These are phyloP conservation scores for Orchestes rusci DNA, from an alignment of 2,888 invertebrate genomes.

Conservation along the genomic window DNA sequence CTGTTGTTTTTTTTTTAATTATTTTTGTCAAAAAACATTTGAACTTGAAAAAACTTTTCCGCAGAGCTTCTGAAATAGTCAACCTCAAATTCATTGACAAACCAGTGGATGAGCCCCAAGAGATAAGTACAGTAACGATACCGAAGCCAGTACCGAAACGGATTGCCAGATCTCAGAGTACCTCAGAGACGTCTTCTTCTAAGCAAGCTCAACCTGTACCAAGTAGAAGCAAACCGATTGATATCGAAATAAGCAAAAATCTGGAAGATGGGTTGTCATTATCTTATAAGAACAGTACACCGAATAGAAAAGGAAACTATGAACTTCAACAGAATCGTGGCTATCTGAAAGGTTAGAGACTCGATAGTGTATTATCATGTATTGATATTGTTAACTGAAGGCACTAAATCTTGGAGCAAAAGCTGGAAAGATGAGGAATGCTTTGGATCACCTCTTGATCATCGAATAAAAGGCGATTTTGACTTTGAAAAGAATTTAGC, in stretches of 20 bases:
- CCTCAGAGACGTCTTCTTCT: constrained; percentile 36
- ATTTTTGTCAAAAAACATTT: too few species aligned
- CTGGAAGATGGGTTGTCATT: constrained; percentile 18
- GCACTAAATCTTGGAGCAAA: constrained; percentile 40
- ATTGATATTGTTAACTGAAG: constrained; percentile 34
- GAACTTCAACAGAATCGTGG: too few species aligned
- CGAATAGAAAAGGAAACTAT: constrained; percentile 11
- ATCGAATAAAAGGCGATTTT: constrained; percentile 68
- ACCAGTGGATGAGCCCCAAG: constrained; percentile 42
- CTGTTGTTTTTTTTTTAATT: too few species aligned
- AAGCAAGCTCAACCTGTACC: constrained; percentile 33
- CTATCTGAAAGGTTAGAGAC: too few species aligned
- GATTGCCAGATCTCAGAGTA: constrained; percentile 44
- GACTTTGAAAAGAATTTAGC: constrained; percentile 93
- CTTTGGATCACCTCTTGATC: constrained; percentile 66
- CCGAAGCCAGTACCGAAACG: constrained; percentile 51
- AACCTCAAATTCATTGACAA: constrained; percentile 69
- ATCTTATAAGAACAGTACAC: constrained; percentile 18
- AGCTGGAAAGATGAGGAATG: constrained; percentile 65
- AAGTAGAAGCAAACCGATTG: constrained; percentile 41
- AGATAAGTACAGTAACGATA: constrained; percentile 47
- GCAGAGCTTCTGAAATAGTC: constrained; percentile 42
- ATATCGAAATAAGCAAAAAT: constrained; percentile 34
- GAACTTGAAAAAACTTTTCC: too few species aligned
- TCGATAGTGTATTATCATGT: too few species aligned